Percentiles rank a stretch among this genome's conserved stretches.
Evolutionary conservation across 2,113 vertebrate genomes (phyloP).

Genomic region (Calypte anna): DNA sequence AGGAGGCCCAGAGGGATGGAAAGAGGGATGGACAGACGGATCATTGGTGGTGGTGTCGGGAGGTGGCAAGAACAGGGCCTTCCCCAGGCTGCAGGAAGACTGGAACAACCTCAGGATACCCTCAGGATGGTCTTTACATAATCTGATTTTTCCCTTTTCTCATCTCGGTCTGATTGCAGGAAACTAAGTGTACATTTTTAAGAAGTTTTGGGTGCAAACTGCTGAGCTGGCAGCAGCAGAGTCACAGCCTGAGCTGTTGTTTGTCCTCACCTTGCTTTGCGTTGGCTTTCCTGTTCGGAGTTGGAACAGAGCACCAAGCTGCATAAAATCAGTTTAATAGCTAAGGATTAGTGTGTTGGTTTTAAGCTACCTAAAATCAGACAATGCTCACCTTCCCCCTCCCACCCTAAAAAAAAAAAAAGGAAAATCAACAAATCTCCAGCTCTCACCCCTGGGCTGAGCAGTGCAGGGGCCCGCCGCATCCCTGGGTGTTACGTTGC

Average conservation of each 20-base stretch:
- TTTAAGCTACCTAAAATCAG: neutral
- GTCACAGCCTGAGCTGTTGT: neutral
- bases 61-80: neutral
- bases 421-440: neutral
- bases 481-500: neutral
- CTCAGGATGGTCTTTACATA: slow-evolving; percentile 1
- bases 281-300: rapidly evolving
- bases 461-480: neutral
- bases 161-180: neutral
- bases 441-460: neutral
- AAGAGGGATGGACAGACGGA: no score
- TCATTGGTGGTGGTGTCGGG: neutral
- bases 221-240: neutral
- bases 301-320: neutral
- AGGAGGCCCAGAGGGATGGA: neutral
- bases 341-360: neutral
- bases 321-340: neutral
- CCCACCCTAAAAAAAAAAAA: no score
- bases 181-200: slow-evolving; percentile 4
- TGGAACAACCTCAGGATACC: slow-evolving; percentile 22
- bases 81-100: slow-evolving; percentile 39
- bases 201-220: neutral
- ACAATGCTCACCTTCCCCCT: no score
- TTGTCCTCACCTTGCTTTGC: rapidly evolving
- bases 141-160: neutral